Evolutionary conservation across 1,140 invertebrate species (phyloP).

Genomic region (Heliconius nattereri): DNA sequence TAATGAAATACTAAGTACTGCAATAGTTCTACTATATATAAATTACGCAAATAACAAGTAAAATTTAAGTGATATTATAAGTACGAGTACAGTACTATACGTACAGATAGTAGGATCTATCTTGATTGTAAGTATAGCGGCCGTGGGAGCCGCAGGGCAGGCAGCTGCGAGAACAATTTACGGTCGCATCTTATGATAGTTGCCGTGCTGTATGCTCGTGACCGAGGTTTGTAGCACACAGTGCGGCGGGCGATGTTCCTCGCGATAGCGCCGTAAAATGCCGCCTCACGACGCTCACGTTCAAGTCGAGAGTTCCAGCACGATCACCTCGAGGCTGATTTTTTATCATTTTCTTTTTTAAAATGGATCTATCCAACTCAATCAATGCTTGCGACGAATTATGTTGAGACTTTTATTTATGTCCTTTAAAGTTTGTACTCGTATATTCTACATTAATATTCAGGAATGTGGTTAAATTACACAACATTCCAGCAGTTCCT

Average conservation of each 20-base stretch:
- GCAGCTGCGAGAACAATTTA: slow-evolving; percentile 74
- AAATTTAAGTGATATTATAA: neutral
- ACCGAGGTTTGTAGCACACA: slow-evolving; percentile 68
- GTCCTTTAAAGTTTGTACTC: slow-evolving; percentile 68
- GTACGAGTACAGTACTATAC: neutral
- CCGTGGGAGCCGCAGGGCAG: slow-evolving; percentile 49
- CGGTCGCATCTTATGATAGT: slow-evolving; percentile 57
- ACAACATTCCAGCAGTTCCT: slow-evolving; percentile 69
- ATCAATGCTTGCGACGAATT: slow-evolving; percentile 30
- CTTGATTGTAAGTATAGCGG: slow-evolving; percentile 34
- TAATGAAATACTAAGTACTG: no score
- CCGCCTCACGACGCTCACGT: slow-evolving; percentile 72
- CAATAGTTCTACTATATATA: no score
- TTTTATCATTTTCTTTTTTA: slow-evolving; percentile 47
- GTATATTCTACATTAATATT: slow-evolving; percentile 68
- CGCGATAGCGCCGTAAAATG: slow-evolving; percentile 75
- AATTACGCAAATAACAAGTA: neutral
- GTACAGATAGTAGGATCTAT: slow-evolving; percentile 1
- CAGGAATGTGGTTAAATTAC: slow-evolving; percentile 75
- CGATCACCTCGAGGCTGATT: slow-evolving; percentile 56
- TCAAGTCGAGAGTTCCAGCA: slow-evolving; percentile 60
- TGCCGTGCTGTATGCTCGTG: slow-evolving; percentile 73
- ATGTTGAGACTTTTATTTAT: slow-evolving; percentile 45
- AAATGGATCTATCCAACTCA: slow-evolving; percentile 33
- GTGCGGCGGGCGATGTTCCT: slow-evolving; percentile 57